These are phyloP conservation scores for Zonitis immaculata DNA, from an alignment of 2,888 invertebrate species.

Conservation along the genomic window DNA sequence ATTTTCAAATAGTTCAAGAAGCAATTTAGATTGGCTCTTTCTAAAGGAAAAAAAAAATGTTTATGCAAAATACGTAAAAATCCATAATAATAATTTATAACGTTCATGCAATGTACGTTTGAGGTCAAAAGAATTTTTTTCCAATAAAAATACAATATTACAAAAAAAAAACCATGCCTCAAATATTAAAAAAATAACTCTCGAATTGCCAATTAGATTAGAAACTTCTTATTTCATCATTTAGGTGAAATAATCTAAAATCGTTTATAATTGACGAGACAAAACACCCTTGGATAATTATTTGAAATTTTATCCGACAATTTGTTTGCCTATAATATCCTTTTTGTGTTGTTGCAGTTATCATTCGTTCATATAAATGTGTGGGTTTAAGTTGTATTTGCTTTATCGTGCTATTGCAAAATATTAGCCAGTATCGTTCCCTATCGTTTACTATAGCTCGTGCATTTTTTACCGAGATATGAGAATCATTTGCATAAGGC, in stretches of 20 bases:
- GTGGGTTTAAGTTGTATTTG: slow-evolving; percentile 33
- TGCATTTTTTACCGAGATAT: slow-evolving; percentile 46
- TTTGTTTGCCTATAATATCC: too few species aligned
- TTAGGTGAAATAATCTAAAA: too few species aligned
- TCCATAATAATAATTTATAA: slow-evolving; percentile 29
- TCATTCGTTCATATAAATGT: not conserved
- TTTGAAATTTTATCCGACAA: too few species aligned
- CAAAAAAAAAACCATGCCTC: not conserved
- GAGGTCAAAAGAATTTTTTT: slow-evolving; percentile 12
- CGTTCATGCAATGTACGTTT: slow-evolving; percentile 26
- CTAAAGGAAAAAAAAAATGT: slow-evolving; percentile 18
- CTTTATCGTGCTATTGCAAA: slow-evolving; percentile 38
- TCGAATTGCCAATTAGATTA: too few species aligned
- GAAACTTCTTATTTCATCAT: too few species aligned
- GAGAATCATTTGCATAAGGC: slow-evolving; percentile 46
- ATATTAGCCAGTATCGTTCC: slow-evolving; percentile 38
- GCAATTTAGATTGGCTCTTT: slow-evolving; percentile 26
- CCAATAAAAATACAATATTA: not conserved
- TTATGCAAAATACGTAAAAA: slow-evolving; percentile 31
- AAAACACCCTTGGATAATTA: too few species aligned
- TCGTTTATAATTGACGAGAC: too few species aligned
- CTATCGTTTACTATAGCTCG: slow-evolving; percentile 38
- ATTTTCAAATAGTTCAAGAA: slow-evolving; percentile 20
- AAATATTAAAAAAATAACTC: too few species aligned
- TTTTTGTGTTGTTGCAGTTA: not conserved